Percentiles rank a stretch among this genome's conserved stretches.
phyloP scores from a whole-genome alignment of 2,113 vertebrate genomes.

The Phaethornis superciliosus region DNA sequence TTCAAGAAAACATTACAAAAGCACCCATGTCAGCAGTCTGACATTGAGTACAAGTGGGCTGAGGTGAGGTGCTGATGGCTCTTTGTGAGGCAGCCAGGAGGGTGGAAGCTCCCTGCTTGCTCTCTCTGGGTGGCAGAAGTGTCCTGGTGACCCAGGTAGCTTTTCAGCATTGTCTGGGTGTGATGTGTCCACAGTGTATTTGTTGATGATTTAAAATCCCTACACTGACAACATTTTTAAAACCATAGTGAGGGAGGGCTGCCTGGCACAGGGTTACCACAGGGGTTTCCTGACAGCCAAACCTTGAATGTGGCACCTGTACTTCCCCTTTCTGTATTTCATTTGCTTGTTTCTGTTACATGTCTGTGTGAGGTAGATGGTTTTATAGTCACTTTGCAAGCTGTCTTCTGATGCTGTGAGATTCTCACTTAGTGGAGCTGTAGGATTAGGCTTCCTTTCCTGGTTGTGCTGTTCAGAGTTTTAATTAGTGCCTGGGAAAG shows the following conservation, averaged over 20 bases:
- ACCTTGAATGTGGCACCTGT: accelerated
- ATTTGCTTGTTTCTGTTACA: accelerated
- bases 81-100: background rate
- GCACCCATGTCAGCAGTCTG: background rate
- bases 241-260: background rate
- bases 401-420: accelerated
- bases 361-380: accelerated
- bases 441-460: background rate
- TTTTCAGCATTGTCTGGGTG: background rate
- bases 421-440: background rate
- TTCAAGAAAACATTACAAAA: background rate
- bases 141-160: background rate
- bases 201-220: background rate
- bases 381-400: background rate
- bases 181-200: background rate
- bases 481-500: background rate
- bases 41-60: background rate
- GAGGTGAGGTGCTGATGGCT: background rate
- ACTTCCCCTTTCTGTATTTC: accelerated
- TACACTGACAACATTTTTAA: accelerated
- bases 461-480: background rate
- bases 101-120: background rate
- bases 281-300: background rate
- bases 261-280: background rate
- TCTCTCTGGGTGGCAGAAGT: background rate